These are phyloP conservation scores for Sitta europaea DNA, from an alignment of 2,113 vertebrate genomes.

Conservation along the genomic window DNA sequence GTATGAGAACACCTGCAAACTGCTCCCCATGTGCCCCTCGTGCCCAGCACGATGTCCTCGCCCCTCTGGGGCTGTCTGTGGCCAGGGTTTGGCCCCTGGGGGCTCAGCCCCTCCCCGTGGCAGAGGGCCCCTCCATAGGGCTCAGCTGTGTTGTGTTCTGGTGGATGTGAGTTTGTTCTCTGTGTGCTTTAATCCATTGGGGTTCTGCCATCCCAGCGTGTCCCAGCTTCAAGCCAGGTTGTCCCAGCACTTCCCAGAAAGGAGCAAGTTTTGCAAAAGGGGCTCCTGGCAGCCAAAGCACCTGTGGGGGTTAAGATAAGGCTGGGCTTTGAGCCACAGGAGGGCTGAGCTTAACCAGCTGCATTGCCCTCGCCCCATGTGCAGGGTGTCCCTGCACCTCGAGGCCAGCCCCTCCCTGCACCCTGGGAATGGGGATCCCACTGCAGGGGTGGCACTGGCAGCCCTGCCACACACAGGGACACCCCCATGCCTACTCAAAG, in stretches of 20 bases:
- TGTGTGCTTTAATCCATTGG: slow-evolving; percentile 43
- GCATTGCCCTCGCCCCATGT: background rate
- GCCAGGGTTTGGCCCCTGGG: background rate
- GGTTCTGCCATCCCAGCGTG: background rate
- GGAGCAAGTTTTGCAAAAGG: background rate
- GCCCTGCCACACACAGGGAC: background rate
- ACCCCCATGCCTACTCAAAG: background rate
- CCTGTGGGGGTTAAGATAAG: background rate
- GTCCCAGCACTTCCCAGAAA: background rate
- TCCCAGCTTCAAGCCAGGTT: background rate
- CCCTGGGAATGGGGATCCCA: background rate
- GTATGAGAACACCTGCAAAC: background rate
- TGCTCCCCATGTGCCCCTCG: background rate
- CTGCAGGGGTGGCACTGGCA: background rate
- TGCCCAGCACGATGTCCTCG: background rate
- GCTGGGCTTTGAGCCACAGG: background rate
- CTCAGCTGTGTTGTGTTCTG: slow-evolving; percentile 56
- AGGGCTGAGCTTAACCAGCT: background rate
- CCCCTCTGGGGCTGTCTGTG: background rate
- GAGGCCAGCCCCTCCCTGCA: background rate
- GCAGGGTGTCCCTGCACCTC: background rate
- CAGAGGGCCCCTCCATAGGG: background rate
- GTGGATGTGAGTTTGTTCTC: slow-evolving; percentile 63
- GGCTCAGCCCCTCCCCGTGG: background rate
- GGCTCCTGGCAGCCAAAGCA: background rate